Conservation (phyloP, 2,888 invertebrate species). For the Nomada hirtipes region DNA sequence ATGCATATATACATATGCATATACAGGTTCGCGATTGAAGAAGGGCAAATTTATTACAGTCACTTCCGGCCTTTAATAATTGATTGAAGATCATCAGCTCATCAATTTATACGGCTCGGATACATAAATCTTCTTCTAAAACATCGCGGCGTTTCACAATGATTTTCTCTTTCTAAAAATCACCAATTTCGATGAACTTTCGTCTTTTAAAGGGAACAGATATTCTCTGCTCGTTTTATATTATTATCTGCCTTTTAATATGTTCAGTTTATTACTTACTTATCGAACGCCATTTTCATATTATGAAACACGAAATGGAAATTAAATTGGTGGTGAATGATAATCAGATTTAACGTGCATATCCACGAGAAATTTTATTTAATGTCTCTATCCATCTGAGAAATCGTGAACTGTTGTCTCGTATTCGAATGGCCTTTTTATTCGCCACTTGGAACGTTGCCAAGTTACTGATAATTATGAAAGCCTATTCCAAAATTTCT, state of each 20-base stretch:
- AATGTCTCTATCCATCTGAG: neutral
- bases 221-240: slow-evolving; percentile 29
- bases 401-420: neutral
- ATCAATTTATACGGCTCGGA: slow-evolving; percentile 13
- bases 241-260: slow-evolving; percentile 38
- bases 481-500: neutral
- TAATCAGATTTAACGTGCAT: too few species aligned
- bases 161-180: slow-evolving; percentile 69
- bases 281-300: too few species aligned
- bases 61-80: slow-evolving; percentile 25
- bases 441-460: neutral
- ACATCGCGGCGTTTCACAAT: slow-evolving; percentile 46
- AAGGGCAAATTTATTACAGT: slow-evolving; percentile 3
- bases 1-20: neutral
- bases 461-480: neutral
- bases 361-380: neutral
- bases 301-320: too few species aligned
- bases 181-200: slow-evolving; percentile 45
- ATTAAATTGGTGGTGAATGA: neutral
- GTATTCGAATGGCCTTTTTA: neutral
- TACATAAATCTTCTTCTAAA: slow-evolving; percentile 27
- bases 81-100: slow-evolving; percentile 11
- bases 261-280: neutral
- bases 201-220: slow-evolving; percentile 8
- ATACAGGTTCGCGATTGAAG: neutral